Conservation (phyloP, 2,113 vertebrate genomes). For the Cottus gobio region DNA sequence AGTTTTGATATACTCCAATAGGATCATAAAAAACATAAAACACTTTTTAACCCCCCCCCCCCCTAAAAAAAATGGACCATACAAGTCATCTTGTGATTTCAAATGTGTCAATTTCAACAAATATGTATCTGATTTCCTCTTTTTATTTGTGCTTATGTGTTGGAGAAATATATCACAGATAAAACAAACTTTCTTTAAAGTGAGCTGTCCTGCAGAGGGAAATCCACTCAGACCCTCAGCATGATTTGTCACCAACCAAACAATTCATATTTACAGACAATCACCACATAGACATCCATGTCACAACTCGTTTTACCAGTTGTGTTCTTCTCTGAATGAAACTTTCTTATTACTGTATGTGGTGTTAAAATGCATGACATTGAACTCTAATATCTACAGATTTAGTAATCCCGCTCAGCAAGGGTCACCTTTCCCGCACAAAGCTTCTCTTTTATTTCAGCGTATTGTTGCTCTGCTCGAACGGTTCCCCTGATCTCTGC, state of each 20-base stretch:
- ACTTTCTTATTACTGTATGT: neutral
- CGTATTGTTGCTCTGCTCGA: constrained; percentile 9
- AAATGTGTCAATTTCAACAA: neutral
- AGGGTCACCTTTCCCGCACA: neutral
- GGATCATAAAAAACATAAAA: neutral
- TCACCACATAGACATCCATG: no score
- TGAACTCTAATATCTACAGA: neutral
- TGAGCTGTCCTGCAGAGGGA: neutral
- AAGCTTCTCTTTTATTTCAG: constrained; percentile 5
- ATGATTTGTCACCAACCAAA: neutral
- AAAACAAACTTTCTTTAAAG: neutral
- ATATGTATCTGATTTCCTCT: no score
- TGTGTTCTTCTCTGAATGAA: no score
- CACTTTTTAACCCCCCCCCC: no score
- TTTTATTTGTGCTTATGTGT: neutral
- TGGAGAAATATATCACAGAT: neutral
- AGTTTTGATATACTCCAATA: neutral
- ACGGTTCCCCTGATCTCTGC: constrained; percentile 16
- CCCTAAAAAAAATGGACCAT: neutral
- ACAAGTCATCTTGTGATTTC: neutral
- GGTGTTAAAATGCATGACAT: neutral
- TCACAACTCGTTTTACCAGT: no score
- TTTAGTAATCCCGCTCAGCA: neutral
- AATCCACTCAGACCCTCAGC: neutral
- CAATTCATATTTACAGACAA: no score